Base-by-base conservation (phyloP, 2,888 invertebrate species). In the Prenolepis imparis region DNA sequence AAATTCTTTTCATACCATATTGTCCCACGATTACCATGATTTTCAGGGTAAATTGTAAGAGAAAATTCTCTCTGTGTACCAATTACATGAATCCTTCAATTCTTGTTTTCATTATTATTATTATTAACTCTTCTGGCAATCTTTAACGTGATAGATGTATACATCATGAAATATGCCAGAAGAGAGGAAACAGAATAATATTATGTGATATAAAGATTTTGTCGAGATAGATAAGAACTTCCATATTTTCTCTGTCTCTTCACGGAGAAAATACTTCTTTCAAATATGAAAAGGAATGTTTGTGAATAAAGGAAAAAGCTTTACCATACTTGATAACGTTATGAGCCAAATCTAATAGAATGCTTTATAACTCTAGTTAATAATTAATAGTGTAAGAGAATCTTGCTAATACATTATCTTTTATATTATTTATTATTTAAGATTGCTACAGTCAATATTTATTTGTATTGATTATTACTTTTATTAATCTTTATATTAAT, bases 281-380 rank as follows among this genome's bases (percentile, higher is more conserved):
- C 74, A 74, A 63, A 74, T 61, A 74, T 61, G 52, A 75, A 36
- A 39, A 61, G 80, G 67, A 74, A 66, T 73, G 81, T 67, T 80
- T 81, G 68, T 55, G 61, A 21, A 68, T 57, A 57, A 48, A 44
- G 64, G n/a, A 28, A 68, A 68, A 77, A 77, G 66, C 66, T 66
- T 66, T 39, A 9, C 28, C 24, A 9, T 77, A 55, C 39, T 6
- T n/a, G 75, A 66, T 77, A 75, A 64, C 52, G 52, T 77, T 66
- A 55, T 15, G 18, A 55, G 15, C 21, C 4, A 21, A 24, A 8
- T 3, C 1, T 66, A 77, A 55, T 55, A 24, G 24, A 55, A 77
- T 15, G 39, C 55, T 55, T 28, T n/a, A 8, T 52, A 39, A 66
- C 12, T 77, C 55, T 64, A 73, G n/a, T 28, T 59, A 63, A 74